Conservation (phyloP, 2,113 vertebrate species). For the Brachirus orientalis region DNA sequence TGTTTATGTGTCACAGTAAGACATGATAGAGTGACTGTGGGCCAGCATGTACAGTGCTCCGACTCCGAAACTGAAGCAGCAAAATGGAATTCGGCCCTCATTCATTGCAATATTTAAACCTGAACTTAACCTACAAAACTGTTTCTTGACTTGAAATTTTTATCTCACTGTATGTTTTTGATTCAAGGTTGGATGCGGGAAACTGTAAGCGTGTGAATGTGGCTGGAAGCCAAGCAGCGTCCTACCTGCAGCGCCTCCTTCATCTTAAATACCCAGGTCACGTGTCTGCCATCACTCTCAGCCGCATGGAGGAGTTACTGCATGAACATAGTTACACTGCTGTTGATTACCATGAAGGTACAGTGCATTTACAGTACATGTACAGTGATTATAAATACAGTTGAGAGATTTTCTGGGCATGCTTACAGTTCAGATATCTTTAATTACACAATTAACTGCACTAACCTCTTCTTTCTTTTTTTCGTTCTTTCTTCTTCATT, state of each 20-base stretch:
- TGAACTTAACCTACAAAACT: too few relatives aligned
- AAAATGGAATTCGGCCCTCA: too few relatives aligned
- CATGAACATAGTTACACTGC: slow-evolving; percentile 94
- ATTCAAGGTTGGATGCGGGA: slow-evolving; percentile 87
- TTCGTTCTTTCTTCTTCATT: neutral
- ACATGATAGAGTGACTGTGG: too few relatives aligned
- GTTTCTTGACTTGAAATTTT: neutral
- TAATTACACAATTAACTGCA: too few relatives aligned
- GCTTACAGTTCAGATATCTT: neutral
- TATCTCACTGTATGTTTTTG: neutral
- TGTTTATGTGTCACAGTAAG: too few relatives aligned
- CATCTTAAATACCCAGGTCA: slow-evolving; percentile 97
- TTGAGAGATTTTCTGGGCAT: neutral
- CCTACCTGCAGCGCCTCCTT: slow-evolving; percentile 94
- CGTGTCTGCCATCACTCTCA: slow-evolving; percentile 90
- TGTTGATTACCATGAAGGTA: slow-evolving; percentile 91
- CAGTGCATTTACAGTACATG: too few relatives aligned
- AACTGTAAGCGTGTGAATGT: slow-evolving; percentile 95
- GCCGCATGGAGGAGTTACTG: slow-evolving; percentile 95
- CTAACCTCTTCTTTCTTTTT: too few relatives aligned
- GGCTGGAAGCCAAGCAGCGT: slow-evolving; percentile 90
- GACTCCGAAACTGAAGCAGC: too few relatives aligned
- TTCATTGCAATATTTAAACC: too few relatives aligned
- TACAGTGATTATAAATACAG: neutral
- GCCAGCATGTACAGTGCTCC: too few relatives aligned